Conservation (phyloP, 1,140 invertebrate species). For the Acromyrmex heyeri region DNA sequence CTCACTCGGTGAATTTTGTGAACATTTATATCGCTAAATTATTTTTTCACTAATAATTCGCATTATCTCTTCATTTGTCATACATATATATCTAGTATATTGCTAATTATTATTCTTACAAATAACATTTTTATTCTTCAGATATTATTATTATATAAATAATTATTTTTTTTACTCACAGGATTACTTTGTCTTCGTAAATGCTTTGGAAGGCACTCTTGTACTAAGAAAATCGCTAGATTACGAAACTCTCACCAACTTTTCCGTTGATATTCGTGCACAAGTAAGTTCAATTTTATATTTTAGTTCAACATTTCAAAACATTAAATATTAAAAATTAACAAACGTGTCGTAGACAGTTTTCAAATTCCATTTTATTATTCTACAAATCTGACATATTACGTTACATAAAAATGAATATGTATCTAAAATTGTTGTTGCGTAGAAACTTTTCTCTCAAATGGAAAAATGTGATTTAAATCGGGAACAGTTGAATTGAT, state of each 20-base stretch:
- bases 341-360: neutral
- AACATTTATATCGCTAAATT: conserved; percentile 9
- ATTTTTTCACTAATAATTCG: neutral
- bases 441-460: neutral
- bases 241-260: conserved; percentile 93
- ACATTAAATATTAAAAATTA: neutral
- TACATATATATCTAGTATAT: neutral
- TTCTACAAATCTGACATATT: conserved; percentile 3
- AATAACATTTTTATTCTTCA: conserved; percentile 10
- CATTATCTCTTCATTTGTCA: neutral
- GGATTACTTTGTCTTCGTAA: conserved; percentile 94
- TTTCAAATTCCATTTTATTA: neutral
- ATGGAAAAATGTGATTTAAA: neutral
- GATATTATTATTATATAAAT: neutral
- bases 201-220: conserved; percentile 94
- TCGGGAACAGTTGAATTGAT: neutral
- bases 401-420: neutral
- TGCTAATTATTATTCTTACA: neutral
- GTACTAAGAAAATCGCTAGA: conserved; percentile 93
- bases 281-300: conserved; percentile 84
- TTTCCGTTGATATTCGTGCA: conserved; percentile 93
- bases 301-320: neutral
- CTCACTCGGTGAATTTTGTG: conserved; percentile 89
- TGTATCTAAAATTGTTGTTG: neutral
- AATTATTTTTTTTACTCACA: conserved; percentile 75